Percentiles rank a stretch among this genome's conserved stretches.
phyloP scores from a whole-genome alignment of 2,797 vertebrate genomes.

The Rhynchonycteris naso region DNA sequence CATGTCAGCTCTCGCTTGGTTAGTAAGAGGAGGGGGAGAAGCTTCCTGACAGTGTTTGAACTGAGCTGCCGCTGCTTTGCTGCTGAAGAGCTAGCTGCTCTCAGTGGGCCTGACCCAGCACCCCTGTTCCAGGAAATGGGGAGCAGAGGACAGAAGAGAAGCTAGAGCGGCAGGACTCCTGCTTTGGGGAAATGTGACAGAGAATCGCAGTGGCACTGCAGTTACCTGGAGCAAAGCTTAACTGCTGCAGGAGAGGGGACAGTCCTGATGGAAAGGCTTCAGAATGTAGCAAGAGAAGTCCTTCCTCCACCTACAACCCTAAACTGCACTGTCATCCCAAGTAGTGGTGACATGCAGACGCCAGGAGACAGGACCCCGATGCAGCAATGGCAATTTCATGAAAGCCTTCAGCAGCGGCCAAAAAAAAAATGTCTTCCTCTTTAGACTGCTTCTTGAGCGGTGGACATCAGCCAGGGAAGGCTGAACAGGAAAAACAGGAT shows the following conservation, averaged over 20 bases:
- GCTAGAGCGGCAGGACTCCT: not conserved
- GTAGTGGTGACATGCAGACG: not conserved
- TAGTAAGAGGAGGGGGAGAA: not conserved
- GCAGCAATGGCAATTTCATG: not conserved
- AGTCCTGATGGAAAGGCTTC: not conserved
- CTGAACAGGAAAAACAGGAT: not conserved
- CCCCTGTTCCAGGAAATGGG: too few species aligned
- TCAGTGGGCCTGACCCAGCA: not conserved
- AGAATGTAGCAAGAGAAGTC: not conserved
- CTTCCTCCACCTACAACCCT: not conserved
- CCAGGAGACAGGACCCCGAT: not conserved
- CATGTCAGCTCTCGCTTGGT: not conserved
- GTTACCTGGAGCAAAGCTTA: not conserved
- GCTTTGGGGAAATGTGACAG: not conserved
- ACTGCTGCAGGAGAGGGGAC: not conserved
- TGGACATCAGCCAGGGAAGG: not conserved
- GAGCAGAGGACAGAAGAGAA: not conserved
- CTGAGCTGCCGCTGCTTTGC: not conserved
- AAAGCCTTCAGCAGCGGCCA: not conserved
- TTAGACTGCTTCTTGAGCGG: not conserved
- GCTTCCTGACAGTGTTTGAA: not conserved
- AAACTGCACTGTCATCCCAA: too few species aligned
- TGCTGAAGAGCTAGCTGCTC: not conserved
- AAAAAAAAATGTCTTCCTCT: not conserved
- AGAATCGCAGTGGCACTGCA: not conserved